Conservation (phyloP, 2,113 vertebrate genomes). For the Alethe castanea region DNA sequence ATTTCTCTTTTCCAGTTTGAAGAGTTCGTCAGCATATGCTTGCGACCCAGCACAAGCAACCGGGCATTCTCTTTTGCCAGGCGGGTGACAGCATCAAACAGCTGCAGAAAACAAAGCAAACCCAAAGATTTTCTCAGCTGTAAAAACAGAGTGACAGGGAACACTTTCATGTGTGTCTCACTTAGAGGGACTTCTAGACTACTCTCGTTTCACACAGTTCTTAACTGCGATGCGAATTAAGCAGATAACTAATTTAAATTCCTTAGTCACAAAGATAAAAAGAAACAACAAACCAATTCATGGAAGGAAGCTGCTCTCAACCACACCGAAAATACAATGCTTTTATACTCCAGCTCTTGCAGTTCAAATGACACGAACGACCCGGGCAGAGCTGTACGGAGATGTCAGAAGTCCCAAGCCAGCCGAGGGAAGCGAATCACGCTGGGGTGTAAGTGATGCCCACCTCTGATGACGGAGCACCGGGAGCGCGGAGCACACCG, state of each 20-base stretch:
- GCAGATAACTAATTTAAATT: background rate
- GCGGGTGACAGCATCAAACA: constrained; percentile 80
- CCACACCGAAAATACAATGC: background rate
- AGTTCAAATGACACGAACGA: background rate
- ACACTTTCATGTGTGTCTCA: background rate
- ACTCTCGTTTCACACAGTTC: background rate
- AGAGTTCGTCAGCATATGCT: constrained; percentile 83
- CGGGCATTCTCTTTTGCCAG: constrained; percentile 74
- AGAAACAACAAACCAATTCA: background rate
- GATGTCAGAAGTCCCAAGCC: background rate
- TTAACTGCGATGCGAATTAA: background rate
- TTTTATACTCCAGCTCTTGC: background rate
- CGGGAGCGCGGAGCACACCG: background rate
- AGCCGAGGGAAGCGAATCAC: background rate
- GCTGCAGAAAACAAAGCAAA: constrained; percentile 75
- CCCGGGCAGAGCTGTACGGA: background rate
- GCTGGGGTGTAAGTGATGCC: background rate
- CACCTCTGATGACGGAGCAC: background rate
- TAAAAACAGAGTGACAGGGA: background rate
- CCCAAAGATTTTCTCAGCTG: background rate
- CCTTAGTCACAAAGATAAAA: background rate
- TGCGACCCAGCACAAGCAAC: constrained; percentile 90
- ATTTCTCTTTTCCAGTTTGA: constrained; percentile 76
- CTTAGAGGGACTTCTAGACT: background rate
- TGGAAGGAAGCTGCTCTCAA: background rate